Percentiles rank a stretch among this genome's conserved stretches.
Evolutionary conservation across 2,888 invertebrate species (phyloP).

Genomic region (Acronicta aceris): DNA sequence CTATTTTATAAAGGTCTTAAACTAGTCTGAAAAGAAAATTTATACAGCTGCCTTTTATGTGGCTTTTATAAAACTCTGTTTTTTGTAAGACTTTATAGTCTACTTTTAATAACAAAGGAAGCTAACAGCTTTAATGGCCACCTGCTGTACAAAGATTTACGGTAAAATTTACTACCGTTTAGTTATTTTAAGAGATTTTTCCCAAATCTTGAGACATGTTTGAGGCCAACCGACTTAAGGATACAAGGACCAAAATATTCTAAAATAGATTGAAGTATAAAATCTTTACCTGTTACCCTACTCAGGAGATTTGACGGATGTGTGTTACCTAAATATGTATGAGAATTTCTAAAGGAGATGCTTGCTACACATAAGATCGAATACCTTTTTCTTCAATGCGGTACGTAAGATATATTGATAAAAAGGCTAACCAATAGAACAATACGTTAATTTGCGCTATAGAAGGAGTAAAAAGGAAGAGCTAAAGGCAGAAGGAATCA

Average conservation of each 20-base stretch:
- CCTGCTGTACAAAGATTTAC: constrained; percentile 41
- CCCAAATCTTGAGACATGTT: constrained; percentile 13
- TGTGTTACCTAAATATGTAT: constrained; percentile 41
- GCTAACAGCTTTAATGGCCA: constrained; percentile 41
- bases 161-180: constrained; percentile 9
- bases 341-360: constrained; percentile 23
- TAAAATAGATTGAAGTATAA: constrained; percentile 48
- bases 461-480: no score
- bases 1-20: constrained; percentile 25
- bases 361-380: neutral
- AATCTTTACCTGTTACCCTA: constrained; percentile 53
- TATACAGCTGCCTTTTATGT: constrained; percentile 28
- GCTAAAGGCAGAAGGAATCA: no score
- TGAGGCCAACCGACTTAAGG: constrained; percentile 8
- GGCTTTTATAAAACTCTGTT: constrained; percentile 28
- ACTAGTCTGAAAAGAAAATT: constrained; percentile 33
- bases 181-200: constrained; percentile 10
- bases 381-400: constrained; percentile 6
- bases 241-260: constrained; percentile 31
- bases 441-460: no score
- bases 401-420: no score
- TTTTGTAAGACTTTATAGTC: constrained; percentile 34
- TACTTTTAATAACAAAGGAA: constrained; percentile 44
- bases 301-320: constrained; percentile 20
- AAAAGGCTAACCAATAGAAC: no score